These are phyloP conservation scores for Orchesella flavescens DNA, from an alignment of 2,888 invertebrate genomes.

Conservation along the genomic window DNA sequence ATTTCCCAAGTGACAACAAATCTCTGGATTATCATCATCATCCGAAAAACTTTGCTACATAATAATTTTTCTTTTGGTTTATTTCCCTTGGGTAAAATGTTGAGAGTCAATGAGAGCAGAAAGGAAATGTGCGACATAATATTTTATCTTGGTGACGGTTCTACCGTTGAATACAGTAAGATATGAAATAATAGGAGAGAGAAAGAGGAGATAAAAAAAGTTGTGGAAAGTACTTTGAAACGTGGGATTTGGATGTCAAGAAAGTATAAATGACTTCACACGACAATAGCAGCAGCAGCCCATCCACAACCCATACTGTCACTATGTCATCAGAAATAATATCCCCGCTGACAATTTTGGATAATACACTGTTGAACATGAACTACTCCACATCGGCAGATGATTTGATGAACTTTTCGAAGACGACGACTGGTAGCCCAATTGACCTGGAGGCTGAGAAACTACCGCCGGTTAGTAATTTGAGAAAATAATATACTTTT, in stretches of 20 bases:
- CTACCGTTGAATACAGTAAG: no score
- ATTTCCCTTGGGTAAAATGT: not conserved
- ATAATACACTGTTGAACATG: slow-evolving; percentile 8
- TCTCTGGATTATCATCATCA: not conserved
- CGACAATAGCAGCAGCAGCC: no score
- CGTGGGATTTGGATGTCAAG: not conserved
- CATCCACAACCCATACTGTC: not conserved
- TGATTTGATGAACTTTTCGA: slow-evolving; percentile 24
- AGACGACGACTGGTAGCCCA: not conserved
- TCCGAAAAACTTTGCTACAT: not conserved
- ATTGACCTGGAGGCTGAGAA: not conserved
- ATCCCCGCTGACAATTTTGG: slow-evolving; percentile 35
- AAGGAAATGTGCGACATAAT: not conserved
- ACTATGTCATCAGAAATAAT: slow-evolving; percentile 31
- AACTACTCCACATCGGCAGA: slow-evolving; percentile 19
- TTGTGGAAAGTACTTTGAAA: not conserved
- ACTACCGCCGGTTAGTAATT: slow-evolving; percentile 34
- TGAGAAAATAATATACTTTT: not conserved
- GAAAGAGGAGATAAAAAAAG: not conserved
- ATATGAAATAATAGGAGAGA: not conserved
- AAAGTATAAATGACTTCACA: not conserved
- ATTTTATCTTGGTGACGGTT: not conserved
- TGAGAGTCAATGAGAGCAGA: not conserved
- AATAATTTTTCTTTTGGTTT: not conserved
- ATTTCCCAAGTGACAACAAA: no score